A percentile compares a stretch with the other conserved stretches of the same genome.
Conservation (phyloP, 2,797 vertebrate genomes). For the Phataginus tetradactyla region DNA sequence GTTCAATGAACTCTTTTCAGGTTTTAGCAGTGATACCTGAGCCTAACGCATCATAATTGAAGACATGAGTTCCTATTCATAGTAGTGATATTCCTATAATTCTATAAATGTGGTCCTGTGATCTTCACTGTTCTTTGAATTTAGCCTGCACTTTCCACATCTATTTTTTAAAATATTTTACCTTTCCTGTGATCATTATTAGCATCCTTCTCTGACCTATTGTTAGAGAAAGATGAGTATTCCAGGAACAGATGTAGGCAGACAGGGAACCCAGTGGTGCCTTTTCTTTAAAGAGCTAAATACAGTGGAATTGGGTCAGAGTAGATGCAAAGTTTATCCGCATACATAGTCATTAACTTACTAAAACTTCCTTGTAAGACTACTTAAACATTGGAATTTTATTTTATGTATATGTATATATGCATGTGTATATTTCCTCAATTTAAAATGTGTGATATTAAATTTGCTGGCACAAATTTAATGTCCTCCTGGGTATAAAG, state of each 20-base stretch:
- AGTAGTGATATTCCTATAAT: neutral
- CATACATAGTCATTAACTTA: neutral
- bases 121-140: constrained; percentile 19
- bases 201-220: neutral
- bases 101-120: neutral
- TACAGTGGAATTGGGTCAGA: neutral
- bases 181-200: constrained; percentile 32
- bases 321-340: neutral
- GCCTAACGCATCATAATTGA: neutral
- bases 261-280: neutral
- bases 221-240: neutral
- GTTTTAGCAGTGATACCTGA: neutral
- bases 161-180: constrained; percentile 30
- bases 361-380: neutral
- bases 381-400: neutral
- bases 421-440: neutral
- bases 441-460: constrained; percentile 4
- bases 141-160: neutral
- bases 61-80: neutral
- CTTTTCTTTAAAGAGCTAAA: neutral
- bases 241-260: neutral
- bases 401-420: neutral
- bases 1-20: neutral
- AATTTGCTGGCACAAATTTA: constrained; percentile 36
- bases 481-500: neutral